Evolutionary conservation across 2,113 vertebrate species (phyloP), one percentile per base, ranked within the genome.

Genomic region (Sus scrofa): DNA sequence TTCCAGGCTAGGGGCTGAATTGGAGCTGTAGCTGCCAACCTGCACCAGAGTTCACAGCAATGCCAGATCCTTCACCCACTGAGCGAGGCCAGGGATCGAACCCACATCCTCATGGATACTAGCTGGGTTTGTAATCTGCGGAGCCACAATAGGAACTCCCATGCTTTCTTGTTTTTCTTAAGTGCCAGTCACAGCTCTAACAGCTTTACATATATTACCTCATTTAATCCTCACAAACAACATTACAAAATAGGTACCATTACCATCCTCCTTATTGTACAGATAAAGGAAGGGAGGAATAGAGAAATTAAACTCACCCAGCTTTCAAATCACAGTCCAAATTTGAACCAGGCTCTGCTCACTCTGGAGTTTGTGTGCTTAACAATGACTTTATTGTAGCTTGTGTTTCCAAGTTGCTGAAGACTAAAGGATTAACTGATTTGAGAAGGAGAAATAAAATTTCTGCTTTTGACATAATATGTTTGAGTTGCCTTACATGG

Each of bases 391-490:
- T 20, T 27, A 65, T 83, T 62, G 22, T 67, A 52, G 39, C 39
- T 85, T n/a, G 2, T 54, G 22, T 60, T 22, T 63, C 65, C 44
- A 74, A 68, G 74, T 60, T 82, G n/a, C 39, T 26, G 56, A 82
- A 54, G 15, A 81, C 79, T 34, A 65, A 2, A 85, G 8, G 20
- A 86, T 65, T 39, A 74, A 27, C 30, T 34, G 5, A 67, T 82
- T 58, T 82, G 92, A 65, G 27, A 58, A 96, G 58, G 8, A 74
- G 22, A 94, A 73, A 58, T 15, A 92, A 52, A 85, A 62, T 70
- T 86, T 62, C n/a, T 58, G 30, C 8, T 75, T 97, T 81, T 73
- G 90, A 50, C n/a, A 32, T 77, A n/a, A 22, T 90, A 19, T 82
- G 9, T 81, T 82, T 92, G 56, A 60, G 20, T 75, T 12, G 30